Base-by-base conservation (phyloP, 2,113 vertebrate genomes). In the Aptenodytes patagonicus region DNA sequence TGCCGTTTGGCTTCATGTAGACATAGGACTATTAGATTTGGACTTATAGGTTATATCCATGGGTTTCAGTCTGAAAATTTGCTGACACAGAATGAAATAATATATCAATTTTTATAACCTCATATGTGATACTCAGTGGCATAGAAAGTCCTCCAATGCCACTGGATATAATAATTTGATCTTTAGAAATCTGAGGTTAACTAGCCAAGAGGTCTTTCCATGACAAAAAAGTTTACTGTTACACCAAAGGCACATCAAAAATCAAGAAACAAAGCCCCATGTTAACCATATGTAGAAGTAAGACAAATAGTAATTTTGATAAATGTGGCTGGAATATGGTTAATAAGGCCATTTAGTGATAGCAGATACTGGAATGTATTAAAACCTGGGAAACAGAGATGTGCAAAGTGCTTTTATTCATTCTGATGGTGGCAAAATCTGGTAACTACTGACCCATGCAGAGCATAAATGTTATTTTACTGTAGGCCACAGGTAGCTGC, bases 381-480 rank as follows among this genome's bases (percentile, higher is more conserved):
- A 46, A 78, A 96, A 77, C 16, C 40, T 82, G 3, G 13, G 34
- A 92, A 91, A 77, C 3, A 75, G 49, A 95, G 79, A 55, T 90
- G 24, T 29, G 9, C 16, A 49, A 83, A 66, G 29, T 81, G 6
- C n/a, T 34, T 95, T 73, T 96, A 34, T 96, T 80, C 38, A 77
- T 90, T 20, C 7, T 68, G 49, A 57, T 72, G 25, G 60, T 84
- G 42, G 42, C 31, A 93, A 95, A 52, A 3, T 76, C 38, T 76
- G 69, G 38, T 68, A 96, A 87, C 85, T 79, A 69, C 24, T 97
- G 89, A 97, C 69, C 80, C 70, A 71, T 83, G 40, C 13, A 94
- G 87, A 96, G 42, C 29, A 68, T 65, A 61, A 83, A 60, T 89
- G 77, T 81, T 87, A 91, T 94, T 97, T 97, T 47, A 94, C 79